These are phyloP conservation scores for Vireo griseus DNA, from an alignment of 2,797 vertebrate species.

Conservation along the genomic window DNA sequence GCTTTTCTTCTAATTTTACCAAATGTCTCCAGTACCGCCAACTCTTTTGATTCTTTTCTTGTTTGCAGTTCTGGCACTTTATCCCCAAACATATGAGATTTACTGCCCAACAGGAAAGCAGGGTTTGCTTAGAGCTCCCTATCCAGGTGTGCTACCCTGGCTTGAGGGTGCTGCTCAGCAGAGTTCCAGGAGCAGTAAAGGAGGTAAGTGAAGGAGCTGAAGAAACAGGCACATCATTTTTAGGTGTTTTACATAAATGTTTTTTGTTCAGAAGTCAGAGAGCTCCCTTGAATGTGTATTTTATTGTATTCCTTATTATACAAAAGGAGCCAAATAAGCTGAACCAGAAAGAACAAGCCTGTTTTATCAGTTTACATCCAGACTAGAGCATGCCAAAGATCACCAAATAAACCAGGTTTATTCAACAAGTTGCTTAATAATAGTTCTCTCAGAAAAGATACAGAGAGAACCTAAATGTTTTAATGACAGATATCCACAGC, in stretches of 20 bases:
- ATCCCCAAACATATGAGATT: neutral
- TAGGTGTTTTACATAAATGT: neutral
- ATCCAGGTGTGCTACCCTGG: neutral
- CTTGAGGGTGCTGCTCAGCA: neutral
- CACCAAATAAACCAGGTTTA: constrained; percentile 33
- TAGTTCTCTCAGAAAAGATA: constrained; percentile 21
- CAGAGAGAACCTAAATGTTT: constrained; percentile 19
- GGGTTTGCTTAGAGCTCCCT: neutral
- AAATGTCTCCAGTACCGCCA: neutral
- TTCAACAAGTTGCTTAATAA: constrained; percentile 44
- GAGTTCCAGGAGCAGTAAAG: neutral
- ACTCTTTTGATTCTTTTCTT: neutral
- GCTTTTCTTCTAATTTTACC: neutral
- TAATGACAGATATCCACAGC: constrained; percentile 40
- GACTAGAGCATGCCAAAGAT: constrained; percentile 3
- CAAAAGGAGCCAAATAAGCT: constrained; percentile 29
- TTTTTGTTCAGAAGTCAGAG: neutral
- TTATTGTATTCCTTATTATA: constrained; percentile 16
- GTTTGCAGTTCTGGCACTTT: neutral
- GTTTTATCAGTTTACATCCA: constrained; percentile 29
- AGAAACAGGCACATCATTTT: neutral
- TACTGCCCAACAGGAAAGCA: neutral
- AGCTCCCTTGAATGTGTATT: neutral
- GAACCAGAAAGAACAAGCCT: constrained; percentile 54
- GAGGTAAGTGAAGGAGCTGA: constrained; percentile 38